Evolutionary conservation across 2,888 invertebrate species (phyloP).

Genomic region (Kuschelorhynchus macadamiae): DNA sequence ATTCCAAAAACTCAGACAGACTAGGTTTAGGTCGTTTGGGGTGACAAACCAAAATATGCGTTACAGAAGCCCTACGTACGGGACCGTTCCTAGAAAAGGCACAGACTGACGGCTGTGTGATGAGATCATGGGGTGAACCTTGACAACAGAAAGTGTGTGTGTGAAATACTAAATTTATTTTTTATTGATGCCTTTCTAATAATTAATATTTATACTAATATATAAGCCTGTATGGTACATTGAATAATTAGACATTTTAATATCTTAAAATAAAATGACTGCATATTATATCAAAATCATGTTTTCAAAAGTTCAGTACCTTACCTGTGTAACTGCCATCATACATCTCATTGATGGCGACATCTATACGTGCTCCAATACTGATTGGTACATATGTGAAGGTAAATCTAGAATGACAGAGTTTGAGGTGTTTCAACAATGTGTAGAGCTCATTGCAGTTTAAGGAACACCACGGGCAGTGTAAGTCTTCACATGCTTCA

Average conservation of each 20-base stretch:
- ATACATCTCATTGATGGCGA: slow-evolving; percentile 94
- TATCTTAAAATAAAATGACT: too few relatives aligned
- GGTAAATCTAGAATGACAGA: slow-evolving; percentile 93
- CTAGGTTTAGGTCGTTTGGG: slow-evolving; percentile 78
- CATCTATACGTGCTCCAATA: slow-evolving; percentile 89
- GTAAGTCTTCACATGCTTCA: slow-evolving; percentile 92
- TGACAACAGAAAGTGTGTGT: too few relatives aligned
- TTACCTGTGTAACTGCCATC: slow-evolving; percentile 91
- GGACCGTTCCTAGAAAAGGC: slow-evolving; percentile 80
- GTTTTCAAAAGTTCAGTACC: neutral
- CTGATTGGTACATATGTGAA: slow-evolving; percentile 89
- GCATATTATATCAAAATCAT: too few relatives aligned
- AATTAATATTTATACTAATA: too few relatives aligned
- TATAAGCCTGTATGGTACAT: too few relatives aligned
- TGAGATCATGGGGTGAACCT: slow-evolving; percentile 89
- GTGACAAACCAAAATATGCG: slow-evolving; percentile 84
- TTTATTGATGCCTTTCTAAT: too few relatives aligned
- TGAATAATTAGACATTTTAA: too few relatives aligned
- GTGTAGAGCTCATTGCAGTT: slow-evolving; percentile 91
- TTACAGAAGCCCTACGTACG: slow-evolving; percentile 81
- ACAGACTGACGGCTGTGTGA: slow-evolving; percentile 80
- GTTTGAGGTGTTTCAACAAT: slow-evolving; percentile 91
- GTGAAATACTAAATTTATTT: too few relatives aligned
- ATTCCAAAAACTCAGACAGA: slow-evolving; percentile 89
- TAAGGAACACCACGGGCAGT: slow-evolving; percentile 96